Conservation (phyloP, 2,113 vertebrate genomes). For the Lasiurus borealis region DNA sequence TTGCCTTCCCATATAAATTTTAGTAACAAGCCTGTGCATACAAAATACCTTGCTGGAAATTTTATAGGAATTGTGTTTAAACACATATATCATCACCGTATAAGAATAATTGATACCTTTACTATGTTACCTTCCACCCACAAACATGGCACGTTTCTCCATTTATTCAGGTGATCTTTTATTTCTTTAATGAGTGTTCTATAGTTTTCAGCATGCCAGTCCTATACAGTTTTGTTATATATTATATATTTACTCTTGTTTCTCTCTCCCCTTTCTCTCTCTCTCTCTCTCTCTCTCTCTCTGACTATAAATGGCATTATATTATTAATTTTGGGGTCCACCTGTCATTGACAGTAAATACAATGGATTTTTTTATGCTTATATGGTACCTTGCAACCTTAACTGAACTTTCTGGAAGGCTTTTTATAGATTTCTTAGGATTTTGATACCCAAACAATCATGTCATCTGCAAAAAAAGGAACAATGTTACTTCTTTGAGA, state of each 20-base stretch:
- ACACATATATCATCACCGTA: background rate
- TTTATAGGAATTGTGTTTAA: slow-evolving; percentile 1
- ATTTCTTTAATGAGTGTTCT: background rate
- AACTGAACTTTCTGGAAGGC: slow-evolving; percentile 8
- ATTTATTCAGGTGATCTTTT: background rate
- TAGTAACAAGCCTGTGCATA: background rate
- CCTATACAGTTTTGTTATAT: background rate
- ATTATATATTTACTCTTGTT: background rate
- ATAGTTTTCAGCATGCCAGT: background rate
- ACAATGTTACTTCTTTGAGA: background rate
- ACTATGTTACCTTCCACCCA: background rate
- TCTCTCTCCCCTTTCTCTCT: background rate
- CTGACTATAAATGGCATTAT: background rate
- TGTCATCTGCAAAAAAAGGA: background rate
- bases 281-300: background rate
- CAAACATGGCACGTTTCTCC: background rate
- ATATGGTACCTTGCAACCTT: background rate
- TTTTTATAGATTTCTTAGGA: background rate
- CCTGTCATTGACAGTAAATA: background rate
- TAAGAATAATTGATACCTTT: background rate
- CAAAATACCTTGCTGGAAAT: background rate
- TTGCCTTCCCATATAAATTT: background rate
- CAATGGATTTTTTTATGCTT: background rate
- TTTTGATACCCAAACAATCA: slow-evolving; percentile 11
- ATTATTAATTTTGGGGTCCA: background rate